Evolutionary conservation across 1,140 invertebrate genomes (phyloP).

Genomic region (Drosophila navojoa): DNA sequence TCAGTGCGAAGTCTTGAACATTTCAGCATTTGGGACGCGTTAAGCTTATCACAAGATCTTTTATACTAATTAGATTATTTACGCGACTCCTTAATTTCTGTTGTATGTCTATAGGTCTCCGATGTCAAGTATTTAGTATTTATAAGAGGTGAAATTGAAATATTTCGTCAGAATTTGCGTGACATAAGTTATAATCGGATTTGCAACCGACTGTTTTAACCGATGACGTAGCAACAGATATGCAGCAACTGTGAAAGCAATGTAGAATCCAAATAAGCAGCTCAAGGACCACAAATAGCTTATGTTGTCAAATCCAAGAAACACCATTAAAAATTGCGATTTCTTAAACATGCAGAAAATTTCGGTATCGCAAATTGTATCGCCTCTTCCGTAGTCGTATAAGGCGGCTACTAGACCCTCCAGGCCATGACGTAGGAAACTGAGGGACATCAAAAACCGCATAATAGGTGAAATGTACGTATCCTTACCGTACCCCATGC

Average conservation of each 20-base stretch:
- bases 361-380: constrained; percentile 88
- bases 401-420: constrained; percentile 91
- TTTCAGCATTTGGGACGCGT: neutral
- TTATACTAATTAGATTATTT: too few species aligned
- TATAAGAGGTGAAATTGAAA: constrained; percentile 82
- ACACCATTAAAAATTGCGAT: constrained; percentile 84
- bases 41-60: constrained; percentile 26
- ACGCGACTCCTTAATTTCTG: too few species aligned
- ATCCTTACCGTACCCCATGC: constrained; percentile 87
- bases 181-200: constrained; percentile 60
- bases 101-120: too few species aligned
- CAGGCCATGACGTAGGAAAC: constrained; percentile 90
- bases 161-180: constrained; percentile 67
- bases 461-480: constrained; percentile 87
- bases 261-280: constrained; percentile 71
- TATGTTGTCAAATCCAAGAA: constrained; percentile 76
- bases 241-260: constrained; percentile 71
- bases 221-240: constrained; percentile 75
- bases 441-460: constrained; percentile 91
- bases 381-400: constrained; percentile 89
- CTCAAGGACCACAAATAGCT: constrained; percentile 68
- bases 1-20: neutral
- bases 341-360: constrained; percentile 89
- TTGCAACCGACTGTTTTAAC: constrained; percentile 52
- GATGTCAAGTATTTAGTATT: constrained; percentile 55